Percentiles rank a stretch among this genome's conserved stretches.
Evolutionary conservation across 2,888 invertebrate genomes (phyloP).

Genomic region (Tetragonisca angustula): DNA sequence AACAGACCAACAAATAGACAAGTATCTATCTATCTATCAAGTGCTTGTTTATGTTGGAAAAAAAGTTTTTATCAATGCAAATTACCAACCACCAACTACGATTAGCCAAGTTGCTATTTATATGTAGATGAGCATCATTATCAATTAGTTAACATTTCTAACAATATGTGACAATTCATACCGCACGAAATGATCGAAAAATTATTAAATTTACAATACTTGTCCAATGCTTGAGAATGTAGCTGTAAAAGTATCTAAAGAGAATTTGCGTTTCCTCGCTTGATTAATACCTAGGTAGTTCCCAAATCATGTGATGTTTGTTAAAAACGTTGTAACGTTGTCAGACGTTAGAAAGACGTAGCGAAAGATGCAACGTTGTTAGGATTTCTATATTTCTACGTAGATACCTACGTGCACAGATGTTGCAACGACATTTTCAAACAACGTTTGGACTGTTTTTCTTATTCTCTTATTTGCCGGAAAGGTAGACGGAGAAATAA

Average conservation of each 20-base stretch:
- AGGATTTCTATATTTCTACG: background rate
- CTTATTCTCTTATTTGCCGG: background rate
- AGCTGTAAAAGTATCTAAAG: background rate
- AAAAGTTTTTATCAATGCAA: no score
- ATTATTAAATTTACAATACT: no score
- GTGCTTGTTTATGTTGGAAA: background rate
- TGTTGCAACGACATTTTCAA: conserved; percentile 8
- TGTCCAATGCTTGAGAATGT: no score
- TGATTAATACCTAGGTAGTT: background rate
- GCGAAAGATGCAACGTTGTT: background rate
- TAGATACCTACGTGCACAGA: background rate
- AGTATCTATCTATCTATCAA: no score
- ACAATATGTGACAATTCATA: no score
- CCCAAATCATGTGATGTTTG: background rate
- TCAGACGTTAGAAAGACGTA: background rate
- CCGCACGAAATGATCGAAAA: no score
- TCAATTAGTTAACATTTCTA: no score
- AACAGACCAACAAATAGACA: no score
- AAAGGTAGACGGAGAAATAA: background rate
- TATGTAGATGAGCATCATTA: no score
- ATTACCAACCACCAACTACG: no score
- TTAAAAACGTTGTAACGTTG: background rate
- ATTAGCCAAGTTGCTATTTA: no score
- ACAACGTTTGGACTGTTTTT: background rate
- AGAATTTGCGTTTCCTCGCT: background rate